These are phyloP conservation scores for Eira barbara DNA, from an alignment of 2,113 vertebrate genomes.

Conservation along the genomic window DNA sequence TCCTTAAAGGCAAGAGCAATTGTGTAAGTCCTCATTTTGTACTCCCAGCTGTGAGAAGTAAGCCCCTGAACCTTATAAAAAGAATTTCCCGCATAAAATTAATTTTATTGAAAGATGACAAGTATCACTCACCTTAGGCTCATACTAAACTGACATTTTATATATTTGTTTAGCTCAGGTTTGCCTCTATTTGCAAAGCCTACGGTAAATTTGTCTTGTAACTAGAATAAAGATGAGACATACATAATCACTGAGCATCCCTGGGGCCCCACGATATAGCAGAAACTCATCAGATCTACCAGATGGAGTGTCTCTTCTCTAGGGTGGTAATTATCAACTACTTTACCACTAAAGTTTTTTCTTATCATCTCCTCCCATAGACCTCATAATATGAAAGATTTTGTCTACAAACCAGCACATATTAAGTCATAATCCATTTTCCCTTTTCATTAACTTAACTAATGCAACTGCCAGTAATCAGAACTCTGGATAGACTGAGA, in stretches of 20 bases:
- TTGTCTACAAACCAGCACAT: not conserved
- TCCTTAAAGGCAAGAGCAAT: not conserved
- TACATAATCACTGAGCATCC: not conserved
- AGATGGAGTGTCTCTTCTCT: not conserved
- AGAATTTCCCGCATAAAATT: not conserved
- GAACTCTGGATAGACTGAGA: conserved; percentile 31
- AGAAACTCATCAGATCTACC: not conserved
- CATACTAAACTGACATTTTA: not conserved
- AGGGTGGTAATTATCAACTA: not conserved
- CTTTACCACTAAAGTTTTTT: not conserved
- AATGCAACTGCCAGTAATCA: conserved; percentile 18
- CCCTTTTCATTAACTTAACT: conserved; percentile 45
- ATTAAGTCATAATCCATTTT: conserved; percentile 30
- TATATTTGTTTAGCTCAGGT: conserved; percentile 35
- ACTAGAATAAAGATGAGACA: conserved; percentile 10
- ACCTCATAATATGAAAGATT: not conserved
- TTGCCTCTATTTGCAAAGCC: not conserved
- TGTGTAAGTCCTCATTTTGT: not conserved
- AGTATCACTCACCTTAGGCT: not conserved
- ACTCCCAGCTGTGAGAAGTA: not conserved
- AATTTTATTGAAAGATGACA: not conserved
- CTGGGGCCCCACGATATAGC: not conserved
- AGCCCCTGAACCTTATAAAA: not conserved
- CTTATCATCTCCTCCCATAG: not conserved
- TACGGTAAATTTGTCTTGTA: not conserved